Evolutionary conservation across 2,113 vertebrate genomes (phyloP).

Genomic region (Eretmochelys imbricata): DNA sequence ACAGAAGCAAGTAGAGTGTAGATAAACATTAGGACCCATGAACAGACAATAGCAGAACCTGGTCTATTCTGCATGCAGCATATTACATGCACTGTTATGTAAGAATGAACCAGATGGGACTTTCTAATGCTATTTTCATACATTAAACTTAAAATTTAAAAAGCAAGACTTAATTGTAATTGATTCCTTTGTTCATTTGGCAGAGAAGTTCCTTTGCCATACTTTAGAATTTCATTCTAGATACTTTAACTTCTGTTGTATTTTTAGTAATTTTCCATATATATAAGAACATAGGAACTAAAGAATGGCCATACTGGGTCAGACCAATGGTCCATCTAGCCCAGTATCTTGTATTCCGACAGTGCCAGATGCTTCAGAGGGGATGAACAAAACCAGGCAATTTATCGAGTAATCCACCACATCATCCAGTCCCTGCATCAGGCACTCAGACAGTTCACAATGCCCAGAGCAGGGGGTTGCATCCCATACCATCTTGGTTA

Average conservation of each 20-base stretch:
- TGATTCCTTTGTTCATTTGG: not conserved
- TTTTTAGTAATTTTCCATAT: not conserved
- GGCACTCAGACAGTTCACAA: not conserved
- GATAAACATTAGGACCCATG: slow-evolving; percentile 18
- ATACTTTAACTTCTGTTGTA: not conserved
- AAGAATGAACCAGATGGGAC: slow-evolving; percentile 34
- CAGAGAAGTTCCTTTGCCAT: not conserved
- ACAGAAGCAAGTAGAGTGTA: not conserved
- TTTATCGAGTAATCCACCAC: not conserved
- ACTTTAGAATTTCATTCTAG: not conserved
- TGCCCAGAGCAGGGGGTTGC: not conserved
- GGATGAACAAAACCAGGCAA: not conserved
- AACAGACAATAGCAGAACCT: slow-evolving; percentile 16
- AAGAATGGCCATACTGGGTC: not conserved
- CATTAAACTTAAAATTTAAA: not conserved
- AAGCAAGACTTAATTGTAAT: not conserved
- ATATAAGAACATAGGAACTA: not conserved
- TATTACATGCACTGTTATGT: not conserved
- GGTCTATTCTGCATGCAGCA: not conserved
- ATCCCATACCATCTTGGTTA: not conserved
- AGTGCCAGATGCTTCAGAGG: not conserved
- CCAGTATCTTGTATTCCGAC: not conserved
- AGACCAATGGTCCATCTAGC: not conserved
- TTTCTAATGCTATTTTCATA: not conserved
- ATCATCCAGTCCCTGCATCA: not conserved